Percentiles rank a stretch among this genome's conserved stretches.
These are phyloP conservation scores for Hippoglossus hippoglossus DNA, from an alignment of 2,797 vertebrate genomes.

Conservation along the genomic window DNA sequence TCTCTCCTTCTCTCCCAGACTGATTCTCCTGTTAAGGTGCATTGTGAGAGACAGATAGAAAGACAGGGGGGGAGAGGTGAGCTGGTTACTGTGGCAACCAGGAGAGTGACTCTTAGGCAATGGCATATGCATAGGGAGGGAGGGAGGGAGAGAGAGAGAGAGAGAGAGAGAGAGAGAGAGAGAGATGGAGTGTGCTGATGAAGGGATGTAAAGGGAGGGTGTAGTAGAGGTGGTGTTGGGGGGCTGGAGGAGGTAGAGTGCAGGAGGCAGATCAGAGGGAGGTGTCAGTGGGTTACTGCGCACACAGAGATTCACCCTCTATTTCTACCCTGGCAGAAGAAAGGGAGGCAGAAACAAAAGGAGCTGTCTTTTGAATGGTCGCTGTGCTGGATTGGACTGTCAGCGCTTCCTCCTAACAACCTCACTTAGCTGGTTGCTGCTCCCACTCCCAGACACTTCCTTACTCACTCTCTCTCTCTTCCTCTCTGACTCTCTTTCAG, in stretches of 20 bases:
- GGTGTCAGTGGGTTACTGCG: conserved; percentile 82
- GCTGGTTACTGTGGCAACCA: conserved; percentile 87
- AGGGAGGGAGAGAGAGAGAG: conserved; percentile 12
- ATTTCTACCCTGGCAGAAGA: conserved; percentile 69
- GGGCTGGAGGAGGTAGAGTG: conserved; percentile 56
- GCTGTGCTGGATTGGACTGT: conserved; percentile 77
- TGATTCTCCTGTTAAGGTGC: conserved; percentile 78
- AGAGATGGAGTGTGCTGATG: conserved; percentile 48
- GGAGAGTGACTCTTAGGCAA: conserved; percentile 83
- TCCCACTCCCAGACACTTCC: conserved; percentile 66
- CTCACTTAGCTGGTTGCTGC: conserved; percentile 67
- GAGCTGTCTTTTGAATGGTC: conserved; percentile 79
- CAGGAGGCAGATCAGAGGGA: conserved; percentile 81
- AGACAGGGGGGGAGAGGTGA: conserved; percentile 72
- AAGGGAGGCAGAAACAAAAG: conserved; percentile 81
- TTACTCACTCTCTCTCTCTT: conserved; percentile 25
- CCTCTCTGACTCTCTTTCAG: conserved; percentile 22
- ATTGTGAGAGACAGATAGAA: conserved; percentile 55
- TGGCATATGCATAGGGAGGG: conserved; percentile 74
- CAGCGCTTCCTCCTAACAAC: conserved; percentile 73
- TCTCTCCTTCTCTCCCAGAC: conserved; percentile 53
- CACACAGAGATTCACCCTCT: conserved; percentile 74
- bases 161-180: conserved; percentile 11
- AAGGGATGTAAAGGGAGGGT: conserved; percentile 41
- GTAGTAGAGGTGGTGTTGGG: conserved; percentile 15